Conservation (phyloP, 2,113 vertebrate genomes). For the human (Homo sapiens) region GRCh38 chr4:132148501-132149000, state of each 20-base stretch:
- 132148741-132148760: neutral
- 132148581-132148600: neutral
- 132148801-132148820: neutral
- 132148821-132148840: neutral
- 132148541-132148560: neutral
- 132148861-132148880: neutral
- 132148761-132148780: neutral
- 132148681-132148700: neutral
- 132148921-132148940: slow-evolving; percentile 8
- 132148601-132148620: neutral
- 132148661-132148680: neutral
- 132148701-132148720: neutral
- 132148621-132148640: neutral
- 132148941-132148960: slow-evolving; percentile 20
- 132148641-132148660: neutral
- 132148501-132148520: neutral
- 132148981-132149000: neutral
- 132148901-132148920: neutral
- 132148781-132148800: neutral
- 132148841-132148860: neutral
- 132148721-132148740: neutral
- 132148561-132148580: neutral
- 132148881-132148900: neutral
- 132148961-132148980: slow-evolving; percentile 4
- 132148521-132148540: neutral